Evolutionary conservation across 2,888 invertebrate species (phyloP).

Genomic region (Lypha dubia): DNA sequence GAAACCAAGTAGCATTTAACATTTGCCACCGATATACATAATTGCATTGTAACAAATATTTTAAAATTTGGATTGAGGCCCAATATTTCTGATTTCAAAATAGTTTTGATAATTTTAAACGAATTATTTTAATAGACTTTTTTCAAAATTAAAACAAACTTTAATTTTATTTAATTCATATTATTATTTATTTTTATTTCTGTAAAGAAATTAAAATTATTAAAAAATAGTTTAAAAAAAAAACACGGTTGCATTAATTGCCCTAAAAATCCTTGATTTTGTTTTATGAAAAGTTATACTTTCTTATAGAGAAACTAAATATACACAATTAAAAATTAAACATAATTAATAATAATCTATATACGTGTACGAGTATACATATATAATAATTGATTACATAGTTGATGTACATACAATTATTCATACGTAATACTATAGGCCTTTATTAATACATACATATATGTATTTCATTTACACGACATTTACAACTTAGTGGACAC

Average conservation of each 20-base stretch:
- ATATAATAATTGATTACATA: neutral
- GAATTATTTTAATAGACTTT: neutral
- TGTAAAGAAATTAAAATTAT: conserved; percentile 31
- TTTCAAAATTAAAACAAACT: neutral
- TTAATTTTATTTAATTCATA: conserved; percentile 1
- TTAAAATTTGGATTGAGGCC: too few species aligned
- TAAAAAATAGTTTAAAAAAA: conserved; percentile 20
- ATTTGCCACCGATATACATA: too few species aligned
- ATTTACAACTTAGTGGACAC: conserved; percentile 45
- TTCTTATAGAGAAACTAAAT: conserved; percentile 55
- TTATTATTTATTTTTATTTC: conserved; percentile 10
- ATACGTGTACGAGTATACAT: neutral
- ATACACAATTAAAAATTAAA: conserved; percentile 16
- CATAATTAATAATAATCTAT: neutral
- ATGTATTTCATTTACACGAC: conserved; percentile 14
- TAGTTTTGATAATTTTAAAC: neutral
- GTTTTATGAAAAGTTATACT: conserved; percentile 30
- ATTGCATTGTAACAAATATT: too few species aligned
- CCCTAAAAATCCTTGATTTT: conserved; percentile 33
- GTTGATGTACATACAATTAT: neutral
- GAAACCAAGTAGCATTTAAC: too few species aligned
- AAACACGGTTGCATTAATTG: conserved; percentile 51
- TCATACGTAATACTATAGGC: conserved; percentile 33
- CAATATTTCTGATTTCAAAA: too few species aligned
- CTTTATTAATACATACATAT: conserved; percentile 10